Evolutionary conservation across 2,797 vertebrate species (phyloP).

Genomic region (Peromyscus attwateri): DNA sequence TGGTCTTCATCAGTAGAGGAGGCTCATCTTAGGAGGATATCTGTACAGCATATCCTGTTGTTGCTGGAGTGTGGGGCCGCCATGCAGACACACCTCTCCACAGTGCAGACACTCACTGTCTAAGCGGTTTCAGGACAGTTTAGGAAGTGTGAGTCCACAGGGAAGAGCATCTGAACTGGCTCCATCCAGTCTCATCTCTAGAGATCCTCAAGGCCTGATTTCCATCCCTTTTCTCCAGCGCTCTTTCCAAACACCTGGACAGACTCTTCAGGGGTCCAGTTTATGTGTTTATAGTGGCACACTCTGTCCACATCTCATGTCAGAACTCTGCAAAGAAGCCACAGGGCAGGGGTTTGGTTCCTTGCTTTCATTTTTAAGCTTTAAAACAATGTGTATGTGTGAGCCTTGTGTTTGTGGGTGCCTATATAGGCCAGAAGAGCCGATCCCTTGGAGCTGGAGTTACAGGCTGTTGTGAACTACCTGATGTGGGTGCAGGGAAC

Average conservation of each 20-base stretch:
- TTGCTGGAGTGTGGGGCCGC: not conserved
- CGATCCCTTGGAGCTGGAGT: not conserved
- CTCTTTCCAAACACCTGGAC: not conserved
- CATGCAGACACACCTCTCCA: not conserved
- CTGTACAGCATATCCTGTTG: not conserved
- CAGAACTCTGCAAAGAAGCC: not conserved
- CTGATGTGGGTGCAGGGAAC: not conserved
- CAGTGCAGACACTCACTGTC: not conserved
- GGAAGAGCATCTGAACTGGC: not conserved
- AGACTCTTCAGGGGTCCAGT: not conserved
- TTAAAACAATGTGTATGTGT: not conserved
- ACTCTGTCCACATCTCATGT: not conserved
- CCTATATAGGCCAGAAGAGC: not conserved
- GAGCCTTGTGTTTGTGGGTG: not conserved
- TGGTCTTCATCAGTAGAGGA: not conserved
- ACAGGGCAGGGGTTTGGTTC: not conserved
- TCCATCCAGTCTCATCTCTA: not conserved
- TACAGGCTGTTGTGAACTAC: not conserved
- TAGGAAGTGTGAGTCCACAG: not conserved
- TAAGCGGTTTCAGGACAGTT: not conserved
- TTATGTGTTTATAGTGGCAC: not conserved
- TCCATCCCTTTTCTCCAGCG: not conserved
- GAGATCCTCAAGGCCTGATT: not conserved
- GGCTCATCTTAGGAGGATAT: too few relatives aligned
- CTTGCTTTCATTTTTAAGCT: not conserved